phyloP scores from a whole-genome alignment of 1,140 invertebrate genomes.

The Drosophila tani region DNA sequence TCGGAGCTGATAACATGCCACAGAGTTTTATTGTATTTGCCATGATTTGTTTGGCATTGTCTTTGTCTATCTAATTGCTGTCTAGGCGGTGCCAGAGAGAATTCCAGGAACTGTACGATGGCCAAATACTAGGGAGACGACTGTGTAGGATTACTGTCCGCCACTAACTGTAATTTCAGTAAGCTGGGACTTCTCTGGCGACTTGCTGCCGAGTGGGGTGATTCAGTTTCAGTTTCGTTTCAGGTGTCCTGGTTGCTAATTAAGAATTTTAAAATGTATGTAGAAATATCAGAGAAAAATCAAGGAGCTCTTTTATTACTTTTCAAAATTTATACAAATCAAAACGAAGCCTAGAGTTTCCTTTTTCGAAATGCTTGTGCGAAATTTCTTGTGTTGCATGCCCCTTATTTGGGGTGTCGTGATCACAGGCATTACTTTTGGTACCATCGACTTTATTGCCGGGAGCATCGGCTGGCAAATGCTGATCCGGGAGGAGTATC shows the following conservation, averaged over 20 bases:
- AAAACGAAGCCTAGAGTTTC: not conserved
- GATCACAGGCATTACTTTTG: constrained; percentile 14
- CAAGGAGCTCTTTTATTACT: not conserved
- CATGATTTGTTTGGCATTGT: constrained; percentile 48
- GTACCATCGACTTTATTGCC: constrained; percentile 1
- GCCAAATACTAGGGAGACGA: constrained; percentile 37
- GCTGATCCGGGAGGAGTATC: constrained; percentile 14
- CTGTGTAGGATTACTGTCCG: constrained; percentile 35
- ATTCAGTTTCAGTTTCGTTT: constrained; percentile 1
- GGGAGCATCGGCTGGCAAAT: constrained; percentile 8
- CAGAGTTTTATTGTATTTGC: constrained; percentile 36
- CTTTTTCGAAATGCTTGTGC: constrained; percentile 14
- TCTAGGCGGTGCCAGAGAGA: constrained; percentile 9
- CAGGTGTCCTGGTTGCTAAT: not conserved
- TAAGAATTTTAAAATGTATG: too few relatives aligned
- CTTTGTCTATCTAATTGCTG: constrained; percentile 48
- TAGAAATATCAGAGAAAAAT: too few relatives aligned
- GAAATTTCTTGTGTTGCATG: constrained; percentile 29
- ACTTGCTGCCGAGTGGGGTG: not conserved
- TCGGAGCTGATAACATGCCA: constrained; percentile 63
- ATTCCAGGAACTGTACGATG: constrained; percentile 31
- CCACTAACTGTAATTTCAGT: constrained; percentile 36
- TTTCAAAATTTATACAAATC: not conserved
- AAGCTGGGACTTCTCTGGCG: not conserved
- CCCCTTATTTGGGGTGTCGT: constrained; percentile 20